Evolutionary conservation across 2,113 vertebrate species (phyloP), one percentile per base, ranked within the genome.

Genomic region (Eurystomus gularis): DNA sequence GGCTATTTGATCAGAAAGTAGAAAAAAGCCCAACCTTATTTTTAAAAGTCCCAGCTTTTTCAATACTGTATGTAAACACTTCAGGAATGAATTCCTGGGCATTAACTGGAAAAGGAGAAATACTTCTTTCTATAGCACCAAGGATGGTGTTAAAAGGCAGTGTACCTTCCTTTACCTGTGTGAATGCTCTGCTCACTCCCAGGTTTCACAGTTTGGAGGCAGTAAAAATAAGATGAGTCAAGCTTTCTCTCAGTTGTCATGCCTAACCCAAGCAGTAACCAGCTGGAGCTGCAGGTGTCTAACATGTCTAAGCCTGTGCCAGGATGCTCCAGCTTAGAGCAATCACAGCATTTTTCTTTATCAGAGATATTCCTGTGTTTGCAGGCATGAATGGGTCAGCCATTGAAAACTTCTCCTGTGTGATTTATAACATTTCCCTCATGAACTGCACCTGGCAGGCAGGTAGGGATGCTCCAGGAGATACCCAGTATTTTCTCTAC

Each of bases 401-500:
- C 15, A 90, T 93, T 46, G 76, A 68, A 31, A 98, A 98, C 23
- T 94, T 98, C 81, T 94, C 97, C 72, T 98, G 97, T 21, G 21
- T 85, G 5, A 71, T 98, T 73, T 97, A 97, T 51, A 73, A 94
- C 1, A 4, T 55, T 10, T 69, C 88, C 33, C 46, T 96, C 78
- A 95, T 98, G 96, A 98, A 98, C 73, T 98, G 98, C 76, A 91
- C 96, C 10, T 98, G 98, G 98, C 66, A 76, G 6, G 68, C 46
- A 55, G 97, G 98, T 11, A 92, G 7, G 9, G 23, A 72, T 12
- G 97, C 97, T 39, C 97, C 98, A 28, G 21, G 6, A 8, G 96
- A 98, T 8, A 91, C 95, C 12, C 97, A 97, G 1, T 98, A 98
- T 54, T 97, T 88, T 52, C 81, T 97, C 51, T 96, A 78, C 8